Evolutionary conservation across 2,797 vertebrate species (phyloP).

Genomic region (Semotilus atromaculatus): DNA sequence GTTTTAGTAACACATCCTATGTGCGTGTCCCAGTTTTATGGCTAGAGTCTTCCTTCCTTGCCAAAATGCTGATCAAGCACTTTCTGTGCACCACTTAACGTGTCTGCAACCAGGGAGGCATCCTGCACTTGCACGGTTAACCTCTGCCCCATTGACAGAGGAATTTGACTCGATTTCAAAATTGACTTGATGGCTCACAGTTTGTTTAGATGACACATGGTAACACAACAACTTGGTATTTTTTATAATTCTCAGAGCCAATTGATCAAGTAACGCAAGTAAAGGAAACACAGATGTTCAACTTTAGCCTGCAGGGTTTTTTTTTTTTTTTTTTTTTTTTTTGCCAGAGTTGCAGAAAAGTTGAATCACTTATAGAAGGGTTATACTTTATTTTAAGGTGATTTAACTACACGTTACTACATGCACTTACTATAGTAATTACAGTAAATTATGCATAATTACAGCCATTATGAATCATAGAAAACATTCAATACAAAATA

Average conservation of each 20-base stretch:
- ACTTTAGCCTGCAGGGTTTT: not conserved
- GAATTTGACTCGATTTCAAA: not conserved
- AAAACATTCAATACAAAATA: too few relatives aligned
- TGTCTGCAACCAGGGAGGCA: not conserved
- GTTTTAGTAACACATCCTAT: not conserved
- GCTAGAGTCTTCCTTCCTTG: slow-evolving; percentile 25
- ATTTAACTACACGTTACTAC: too few relatives aligned
- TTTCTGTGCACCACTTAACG: slow-evolving; percentile 37
- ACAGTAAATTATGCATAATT: too few relatives aligned
- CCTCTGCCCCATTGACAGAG: not conserved
- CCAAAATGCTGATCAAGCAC: slow-evolving; percentile 35
- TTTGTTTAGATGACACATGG: slow-evolving; percentile 17
- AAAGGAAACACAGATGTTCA: not conserved
- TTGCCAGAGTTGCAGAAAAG: not conserved
- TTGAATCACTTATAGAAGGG: not conserved
- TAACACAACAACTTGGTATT: not conserved
- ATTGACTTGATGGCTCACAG: not conserved
- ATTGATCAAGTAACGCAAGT: not conserved
- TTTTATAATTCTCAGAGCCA: not conserved
- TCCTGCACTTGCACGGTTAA: not conserved
- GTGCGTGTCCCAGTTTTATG: not conserved
- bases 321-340: not conserved
- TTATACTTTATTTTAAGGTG: too few relatives aligned
- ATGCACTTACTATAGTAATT: too few relatives aligned
- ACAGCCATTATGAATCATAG: not conserved